Base-by-base conservation (phyloP, 2,113 vertebrate genomes). In the Cyanoramphus novaezelandiae region DNA sequence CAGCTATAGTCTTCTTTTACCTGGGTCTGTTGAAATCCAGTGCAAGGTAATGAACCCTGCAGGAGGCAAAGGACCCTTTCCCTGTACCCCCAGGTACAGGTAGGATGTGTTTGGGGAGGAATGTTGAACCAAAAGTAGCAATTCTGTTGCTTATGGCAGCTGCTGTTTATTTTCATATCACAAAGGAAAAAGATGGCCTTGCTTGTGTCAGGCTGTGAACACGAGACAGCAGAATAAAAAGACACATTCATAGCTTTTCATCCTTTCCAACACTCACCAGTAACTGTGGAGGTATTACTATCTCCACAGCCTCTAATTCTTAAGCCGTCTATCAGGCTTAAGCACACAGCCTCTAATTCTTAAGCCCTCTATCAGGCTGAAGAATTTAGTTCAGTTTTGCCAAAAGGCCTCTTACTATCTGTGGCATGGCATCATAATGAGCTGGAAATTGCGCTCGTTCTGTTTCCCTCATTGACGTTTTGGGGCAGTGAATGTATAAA, bases 101-200 rank as follows among this genome's bases (percentile, higher is more conserved):
- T 88, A 11, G 80, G 59, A 60, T 53, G 43, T 11, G 17, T 59
- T 33, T 91, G 63, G 41, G 64, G 20, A 93, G 47, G 57, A 94
- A 90, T 77, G 12, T 9, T 3, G 71, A 86, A 65, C 28, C 33
- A 88, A 82, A 90, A 35, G 17, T 64, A 63, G 68, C 3, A 18
- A 55, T 75, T 85, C 63, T 52, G 33, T 49, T 92, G 83, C 62
- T 85, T 85, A 60, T 65, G 31, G 75, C 47, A 69, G 76, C n/a
- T 93, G 81, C 35, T 76, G 10, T 64, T 92, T 88, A 87, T 88
- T 96, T 95, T 93, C 93, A 91, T 78, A 68, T 68, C 50, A 82
- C 43, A 35, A 29, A 76, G 24, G 50, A 46, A 74, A 62, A 91
- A 64, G 23, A 17, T 85, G 68, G 4, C 16, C 35, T 79, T 74